phyloP scores from a whole-genome alignment of 2,797 vertebrate species.

The Fistularia tabacaria region DNA sequence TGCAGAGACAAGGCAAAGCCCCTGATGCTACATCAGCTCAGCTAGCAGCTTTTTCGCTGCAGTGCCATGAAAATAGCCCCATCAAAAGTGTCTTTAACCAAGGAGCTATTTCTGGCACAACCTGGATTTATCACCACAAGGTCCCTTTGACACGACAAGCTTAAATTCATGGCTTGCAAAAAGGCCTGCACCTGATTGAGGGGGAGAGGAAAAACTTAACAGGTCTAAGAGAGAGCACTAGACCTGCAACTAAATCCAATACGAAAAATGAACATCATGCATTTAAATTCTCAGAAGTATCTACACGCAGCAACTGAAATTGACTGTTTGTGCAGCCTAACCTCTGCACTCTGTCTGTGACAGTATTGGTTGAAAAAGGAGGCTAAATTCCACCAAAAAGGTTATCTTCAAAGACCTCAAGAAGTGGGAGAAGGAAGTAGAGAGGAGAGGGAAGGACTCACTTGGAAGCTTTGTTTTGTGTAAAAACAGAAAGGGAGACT shows the following conservation, averaged over 20 bases:
- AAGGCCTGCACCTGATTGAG: slow-evolving; percentile 64
- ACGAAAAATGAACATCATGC: slow-evolving; percentile 54
- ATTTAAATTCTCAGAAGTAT: slow-evolving; percentile 68
- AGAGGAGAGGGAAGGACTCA: neutral
- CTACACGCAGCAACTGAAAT: slow-evolving; percentile 32
- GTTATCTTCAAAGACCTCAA: no score
- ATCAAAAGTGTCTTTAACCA: slow-evolving; percentile 62
- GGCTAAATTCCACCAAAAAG: slow-evolving; percentile 15
- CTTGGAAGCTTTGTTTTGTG: slow-evolving; percentile 21
- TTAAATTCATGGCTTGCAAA: slow-evolving; percentile 56
- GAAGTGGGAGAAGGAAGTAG: no score
- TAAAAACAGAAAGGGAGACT: slow-evolving; percentile 24
- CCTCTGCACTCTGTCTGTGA: slow-evolving; percentile 64
- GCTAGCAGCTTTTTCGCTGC: slow-evolving; percentile 31
- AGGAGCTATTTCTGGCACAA: slow-evolving; percentile 71
- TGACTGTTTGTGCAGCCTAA: slow-evolving; percentile 47
- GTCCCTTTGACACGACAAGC: slow-evolving; percentile 54
- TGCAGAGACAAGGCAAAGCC: slow-evolving; percentile 6
- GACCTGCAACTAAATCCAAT: slow-evolving; percentile 63
- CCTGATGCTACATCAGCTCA: slow-evolving; percentile 19
- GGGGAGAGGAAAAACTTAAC: slow-evolving; percentile 64
- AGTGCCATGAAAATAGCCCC: slow-evolving; percentile 51
- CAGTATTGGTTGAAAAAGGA: slow-evolving; percentile 39
- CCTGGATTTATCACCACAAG: slow-evolving; percentile 59
- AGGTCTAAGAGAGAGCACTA: slow-evolving; percentile 51